Base-by-base conservation (phyloP, 2,888 invertebrate genomes). In the Camptogramma bilineatum region DNA sequence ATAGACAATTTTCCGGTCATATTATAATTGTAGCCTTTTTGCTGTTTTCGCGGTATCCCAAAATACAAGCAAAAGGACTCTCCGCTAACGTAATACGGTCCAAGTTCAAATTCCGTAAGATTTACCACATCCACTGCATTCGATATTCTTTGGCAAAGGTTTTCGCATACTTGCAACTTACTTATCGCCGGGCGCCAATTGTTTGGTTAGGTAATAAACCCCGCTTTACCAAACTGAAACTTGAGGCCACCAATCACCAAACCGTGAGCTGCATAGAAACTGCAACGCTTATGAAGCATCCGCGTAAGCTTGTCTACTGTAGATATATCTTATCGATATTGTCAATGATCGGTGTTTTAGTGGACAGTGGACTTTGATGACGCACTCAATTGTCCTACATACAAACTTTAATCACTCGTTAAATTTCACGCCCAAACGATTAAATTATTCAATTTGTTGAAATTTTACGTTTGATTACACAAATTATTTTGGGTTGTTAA, bases 181-280 rank as follows among this genome's bases (percentile, higher is more conserved):
- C 82, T 85, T 91, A 91, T 91, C 91, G 77, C 82, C 64, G 34
- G 58, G 69, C 70, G 67, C 88, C 91, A 89, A 88, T 81, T 91
- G 91, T 91, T 91, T 91, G 87, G 80, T 88, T 89, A 90, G 90
- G 89, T 84, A 83, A 85, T 85, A 86, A 82, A 79, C 73, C 74
- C 70, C 64, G 67, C n/a, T 46, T 42, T 53, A 56, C 56, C 42
- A 51, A 58, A 58, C 44, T 57, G 47, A 47, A 51, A 19, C 19
- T 59, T 28, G 31, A 13, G 48, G 42, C 46, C 13, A 28, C 31
- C 9, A 18, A 28, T 18, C 34, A 28, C 42, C 53, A 21, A 50
- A 52, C 42, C 47, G 19, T 19, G 34, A 28, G 24, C 4, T 44
- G 44, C 44, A 44, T 44, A 44, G 16, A 5, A 44, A 44, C 44